Conservation (phyloP, 2,113 vertebrate genomes). For the Cynoglossus semilaevis region DNA sequence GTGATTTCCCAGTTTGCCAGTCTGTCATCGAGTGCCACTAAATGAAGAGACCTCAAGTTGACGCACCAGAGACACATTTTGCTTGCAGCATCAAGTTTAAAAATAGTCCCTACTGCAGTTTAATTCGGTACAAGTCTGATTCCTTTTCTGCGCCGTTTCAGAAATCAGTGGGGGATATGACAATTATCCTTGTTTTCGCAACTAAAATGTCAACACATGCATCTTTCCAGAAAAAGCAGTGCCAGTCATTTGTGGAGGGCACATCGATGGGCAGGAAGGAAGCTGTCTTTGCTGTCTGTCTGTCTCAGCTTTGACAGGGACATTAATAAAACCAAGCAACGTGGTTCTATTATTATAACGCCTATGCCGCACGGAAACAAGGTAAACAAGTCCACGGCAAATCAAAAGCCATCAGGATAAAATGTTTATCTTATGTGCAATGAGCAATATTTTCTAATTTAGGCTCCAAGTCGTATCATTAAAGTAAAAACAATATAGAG, state of each 20-base stretch:
- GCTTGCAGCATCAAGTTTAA: constrained; percentile 35
- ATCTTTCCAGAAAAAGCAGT: constrained; percentile 26
- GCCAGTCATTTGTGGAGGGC: constrained; percentile 32
- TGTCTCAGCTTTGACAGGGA: constrained; percentile 24
- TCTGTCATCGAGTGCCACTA: constrained; percentile 20
- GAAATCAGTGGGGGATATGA: constrained; percentile 23
- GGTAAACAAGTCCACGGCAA: constrained; percentile 7
- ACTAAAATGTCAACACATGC: constrained; percentile 45
- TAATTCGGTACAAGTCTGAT: constrained; percentile 36
- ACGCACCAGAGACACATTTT: constrained; percentile 28
- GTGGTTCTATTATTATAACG: constrained; percentile 21
- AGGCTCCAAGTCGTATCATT: neutral
- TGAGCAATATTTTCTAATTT: constrained; percentile 6
- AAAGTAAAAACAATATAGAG: neutral
- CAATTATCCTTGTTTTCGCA: constrained; percentile 37
- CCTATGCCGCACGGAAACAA: neutral
- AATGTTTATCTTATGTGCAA: constrained; percentile 11
- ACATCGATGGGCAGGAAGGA: constrained; percentile 8
- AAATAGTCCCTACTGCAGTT: constrained; percentile 42
- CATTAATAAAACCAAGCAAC: constrained; percentile 43
- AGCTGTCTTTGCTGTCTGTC: constrained; percentile 26
- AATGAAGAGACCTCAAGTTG: constrained; percentile 34
- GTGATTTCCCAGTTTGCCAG: constrained; percentile 1
- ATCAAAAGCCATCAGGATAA: constrained; percentile 15
- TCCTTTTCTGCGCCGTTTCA: constrained; percentile 26